phyloP scores from a whole-genome alignment of 2,113 vertebrate species.

The Todiramphus chloris region DNA sequence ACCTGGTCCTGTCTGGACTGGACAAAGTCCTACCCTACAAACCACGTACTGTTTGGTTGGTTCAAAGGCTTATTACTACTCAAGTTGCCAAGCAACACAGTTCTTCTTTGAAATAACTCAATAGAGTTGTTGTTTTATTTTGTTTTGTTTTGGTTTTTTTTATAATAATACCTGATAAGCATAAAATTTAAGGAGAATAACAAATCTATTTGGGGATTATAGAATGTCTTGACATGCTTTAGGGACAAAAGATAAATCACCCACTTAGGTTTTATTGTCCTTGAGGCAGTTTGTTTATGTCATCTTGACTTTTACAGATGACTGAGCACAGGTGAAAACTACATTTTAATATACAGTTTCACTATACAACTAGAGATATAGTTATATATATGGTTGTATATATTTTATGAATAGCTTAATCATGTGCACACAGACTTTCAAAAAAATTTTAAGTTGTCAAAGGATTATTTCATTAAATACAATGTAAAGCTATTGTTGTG shows the following conservation, averaged over 20 bases:
- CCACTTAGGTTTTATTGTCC: neutral
- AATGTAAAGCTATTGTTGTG: conserved; percentile 11
- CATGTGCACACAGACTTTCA: neutral
- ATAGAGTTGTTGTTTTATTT: neutral
- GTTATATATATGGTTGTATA: neutral
- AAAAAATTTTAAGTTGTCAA: neutral
- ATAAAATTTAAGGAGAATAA: neutral
- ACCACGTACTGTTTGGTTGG: too few species aligned
- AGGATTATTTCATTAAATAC: conserved; percentile 40
- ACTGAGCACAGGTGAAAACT: neutral
- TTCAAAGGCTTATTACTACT: too few species aligned
- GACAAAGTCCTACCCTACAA: too few species aligned
- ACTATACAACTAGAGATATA: neutral
- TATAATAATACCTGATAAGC: neutral
- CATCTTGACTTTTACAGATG: neutral
- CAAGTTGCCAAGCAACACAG: too few species aligned
- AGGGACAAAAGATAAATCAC: neutral
- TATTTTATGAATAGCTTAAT: neutral
- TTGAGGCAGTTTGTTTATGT: neutral
- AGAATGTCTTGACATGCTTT: neutral
- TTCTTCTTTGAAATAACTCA: too few species aligned
- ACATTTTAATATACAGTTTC: neutral
- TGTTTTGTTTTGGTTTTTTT: neutral
- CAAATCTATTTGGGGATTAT: neutral
- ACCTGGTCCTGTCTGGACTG: too few species aligned